phyloP scores from a whole-genome alignment of 2,113 vertebrate genomes.

The Camelus dromedarius region DNA sequence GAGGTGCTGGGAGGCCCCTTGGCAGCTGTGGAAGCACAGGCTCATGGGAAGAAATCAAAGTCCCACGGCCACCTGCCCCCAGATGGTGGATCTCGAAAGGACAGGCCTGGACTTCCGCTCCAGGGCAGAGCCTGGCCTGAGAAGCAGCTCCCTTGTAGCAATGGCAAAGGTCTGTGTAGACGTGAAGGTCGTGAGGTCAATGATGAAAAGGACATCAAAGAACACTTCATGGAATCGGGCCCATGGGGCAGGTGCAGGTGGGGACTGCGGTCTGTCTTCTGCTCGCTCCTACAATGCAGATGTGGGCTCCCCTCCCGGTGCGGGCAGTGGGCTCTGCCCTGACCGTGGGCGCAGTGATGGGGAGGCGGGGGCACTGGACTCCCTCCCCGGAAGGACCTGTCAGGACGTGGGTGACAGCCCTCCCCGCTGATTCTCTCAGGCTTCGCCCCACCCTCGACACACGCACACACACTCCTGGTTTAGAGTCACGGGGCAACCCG shows the following conservation, averaged over 20 bases:
- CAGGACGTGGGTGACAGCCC: not conserved
- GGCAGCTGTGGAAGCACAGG: not conserved
- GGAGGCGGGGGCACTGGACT: not conserved
- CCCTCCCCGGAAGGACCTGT: not conserved
- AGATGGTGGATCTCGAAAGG: rapidly evolving
- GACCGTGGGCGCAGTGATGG: rapidly evolving
- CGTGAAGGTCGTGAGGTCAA: rapidly evolving
- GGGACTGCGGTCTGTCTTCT: not conserved
- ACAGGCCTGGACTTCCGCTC: not conserved
- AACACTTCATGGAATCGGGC: not conserved
- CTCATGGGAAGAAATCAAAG: no score
- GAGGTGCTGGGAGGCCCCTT: rapidly evolving
- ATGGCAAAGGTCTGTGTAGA: not conserved
- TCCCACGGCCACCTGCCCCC: not conserved
- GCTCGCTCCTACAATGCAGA: not conserved
- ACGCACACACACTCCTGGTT: not conserved
- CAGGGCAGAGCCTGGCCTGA: no score
- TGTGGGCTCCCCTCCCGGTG: rapidly evolving
- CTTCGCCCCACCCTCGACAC: no score
- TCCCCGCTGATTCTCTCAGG: not conserved
- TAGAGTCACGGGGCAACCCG: not conserved
- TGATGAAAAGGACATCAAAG: not conserved
- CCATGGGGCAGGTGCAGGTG: rapidly evolving
- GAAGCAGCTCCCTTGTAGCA: not conserved
- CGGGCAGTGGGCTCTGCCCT: not conserved